Percentiles rank a stretch among this genome's conserved stretches.
phyloP scores from a whole-genome alignment of 1,140 invertebrate species.

The Spodoptera frugiperda region DNA sequence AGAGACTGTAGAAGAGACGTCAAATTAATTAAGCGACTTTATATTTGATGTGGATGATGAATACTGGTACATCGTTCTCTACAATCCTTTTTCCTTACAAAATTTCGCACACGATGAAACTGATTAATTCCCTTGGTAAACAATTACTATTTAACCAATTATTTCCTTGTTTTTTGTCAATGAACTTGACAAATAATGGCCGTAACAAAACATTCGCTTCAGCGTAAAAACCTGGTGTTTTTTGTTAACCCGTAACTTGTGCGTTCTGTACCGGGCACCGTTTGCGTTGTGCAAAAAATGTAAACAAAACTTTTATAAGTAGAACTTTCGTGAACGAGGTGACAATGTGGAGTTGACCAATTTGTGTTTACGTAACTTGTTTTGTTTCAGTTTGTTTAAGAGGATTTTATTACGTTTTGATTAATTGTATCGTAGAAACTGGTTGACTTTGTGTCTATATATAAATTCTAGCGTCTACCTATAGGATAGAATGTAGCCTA shows the following conservation, averaged over 20 bases:
- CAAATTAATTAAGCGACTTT: too few relatives aligned
- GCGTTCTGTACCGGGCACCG: conserved; percentile 26
- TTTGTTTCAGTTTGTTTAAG: background rate
- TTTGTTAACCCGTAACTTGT: conserved; percentile 29
- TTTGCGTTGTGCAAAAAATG: conserved; percentile 14
- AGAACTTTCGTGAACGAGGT: conserved; percentile 11
- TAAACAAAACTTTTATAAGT: conserved; percentile 41
- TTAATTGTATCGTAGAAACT: background rate
- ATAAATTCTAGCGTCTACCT: too few relatives aligned
- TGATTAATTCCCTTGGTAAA: background rate
- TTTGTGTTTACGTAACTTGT: background rate
- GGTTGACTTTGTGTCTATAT: too few relatives aligned
- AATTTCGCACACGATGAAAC: background rate
- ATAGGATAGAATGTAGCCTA: too few relatives aligned
- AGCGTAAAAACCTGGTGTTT: conserved; percentile 19
- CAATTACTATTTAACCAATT: conserved; percentile 20
- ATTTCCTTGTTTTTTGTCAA: conserved; percentile 27
- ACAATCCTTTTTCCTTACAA: too few relatives aligned
- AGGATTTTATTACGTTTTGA: background rate
- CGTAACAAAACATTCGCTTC: conserved; percentile 27
- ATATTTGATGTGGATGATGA: too few relatives aligned
- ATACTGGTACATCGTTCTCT: too few relatives aligned
- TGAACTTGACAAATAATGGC: conserved; percentile 29
- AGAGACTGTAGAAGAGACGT: too few relatives aligned
- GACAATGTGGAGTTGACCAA: background rate